Percentiles rank a stretch among this genome's conserved stretches.
These are phyloP conservation scores for Peromyscus eremicus DNA, from an alignment of 2,797 vertebrate genomes.

Conservation along the genomic window DNA sequence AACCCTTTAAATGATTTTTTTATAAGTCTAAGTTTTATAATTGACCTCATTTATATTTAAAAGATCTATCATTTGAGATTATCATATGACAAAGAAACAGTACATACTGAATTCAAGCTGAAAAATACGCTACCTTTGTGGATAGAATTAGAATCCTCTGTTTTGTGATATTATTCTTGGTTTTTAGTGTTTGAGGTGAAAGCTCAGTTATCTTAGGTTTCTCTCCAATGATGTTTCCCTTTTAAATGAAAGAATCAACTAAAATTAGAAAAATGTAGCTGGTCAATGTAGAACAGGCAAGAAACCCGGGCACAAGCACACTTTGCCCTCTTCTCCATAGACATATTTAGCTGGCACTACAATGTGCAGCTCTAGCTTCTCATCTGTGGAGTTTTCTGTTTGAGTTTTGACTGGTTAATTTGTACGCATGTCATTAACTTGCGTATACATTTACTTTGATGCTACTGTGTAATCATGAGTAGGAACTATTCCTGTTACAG, in stretches of 20 bases:
- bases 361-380: not conserved
- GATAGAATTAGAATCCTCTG: not conserved
- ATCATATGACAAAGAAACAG: not conserved
- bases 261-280: not conserved
- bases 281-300: not conserved
- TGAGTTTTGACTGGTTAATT: not conserved
- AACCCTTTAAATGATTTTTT: conserved; percentile 39
- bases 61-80: not conserved
- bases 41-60: conserved; percentile 30
- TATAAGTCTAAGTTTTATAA: conserved; percentile 23
- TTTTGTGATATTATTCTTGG: not conserved
- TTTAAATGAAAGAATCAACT: not conserved
- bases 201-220: not conserved
- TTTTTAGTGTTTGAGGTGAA: conserved; percentile 2
- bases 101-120: not conserved
- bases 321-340: not conserved
- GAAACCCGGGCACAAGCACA: not conserved
- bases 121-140: conserved; percentile 5
- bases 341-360: not conserved
- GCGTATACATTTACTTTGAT: not conserved
- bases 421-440: not conserved
- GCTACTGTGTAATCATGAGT: not conserved
- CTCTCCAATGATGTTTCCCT: not conserved
- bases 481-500: not conserved
- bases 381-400: not conserved